Conservation (phyloP, 2,113 vertebrate species). For the Noctilio leporinus region DNA sequence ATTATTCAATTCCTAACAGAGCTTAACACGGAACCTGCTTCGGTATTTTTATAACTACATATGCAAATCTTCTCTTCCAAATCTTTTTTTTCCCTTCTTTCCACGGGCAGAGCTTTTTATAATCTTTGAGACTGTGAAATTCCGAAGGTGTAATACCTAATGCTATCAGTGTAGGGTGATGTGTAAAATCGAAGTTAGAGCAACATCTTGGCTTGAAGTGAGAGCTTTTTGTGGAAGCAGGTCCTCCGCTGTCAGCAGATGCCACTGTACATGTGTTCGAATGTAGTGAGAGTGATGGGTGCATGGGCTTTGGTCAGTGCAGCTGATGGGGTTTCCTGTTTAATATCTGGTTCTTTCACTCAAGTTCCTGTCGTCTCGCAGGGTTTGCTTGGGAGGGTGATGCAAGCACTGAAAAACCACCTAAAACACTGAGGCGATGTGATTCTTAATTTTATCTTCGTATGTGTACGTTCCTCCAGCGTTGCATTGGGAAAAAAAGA, state of each 20-base stretch:
- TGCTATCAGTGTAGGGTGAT: not conserved
- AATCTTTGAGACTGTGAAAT: slow-evolving; percentile 22
- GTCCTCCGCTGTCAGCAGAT: not conserved
- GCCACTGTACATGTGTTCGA: not conserved
- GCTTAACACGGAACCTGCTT: slow-evolving; percentile 55
- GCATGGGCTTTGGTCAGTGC: not conserved
- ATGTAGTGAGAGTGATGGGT: not conserved
- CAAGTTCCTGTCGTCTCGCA: not conserved
- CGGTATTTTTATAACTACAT: slow-evolving; percentile 58
- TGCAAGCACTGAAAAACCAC: not conserved
- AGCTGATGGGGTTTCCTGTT: slow-evolving; percentile 13
- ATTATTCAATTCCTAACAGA: slow-evolving; percentile 57
- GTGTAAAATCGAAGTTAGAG: slow-evolving; percentile 6
- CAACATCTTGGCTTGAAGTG: slow-evolving; percentile 21
- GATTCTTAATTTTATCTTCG: not conserved
- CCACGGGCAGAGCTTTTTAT: slow-evolving; percentile 27
- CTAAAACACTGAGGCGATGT: not conserved
- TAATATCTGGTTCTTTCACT: not conserved
- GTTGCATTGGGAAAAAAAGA: not conserved
- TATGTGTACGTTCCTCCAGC: not conserved
- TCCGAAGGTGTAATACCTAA: not conserved
- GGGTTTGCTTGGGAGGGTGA: not conserved
- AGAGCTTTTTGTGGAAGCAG: slow-evolving; percentile 23
- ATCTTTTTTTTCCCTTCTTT: not conserved
- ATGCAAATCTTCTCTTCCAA: slow-evolving; percentile 33